These are phyloP conservation scores for Ethmia dodecea DNA, from an alignment of 2,888 invertebrate genomes.

Conservation along the genomic window DNA sequence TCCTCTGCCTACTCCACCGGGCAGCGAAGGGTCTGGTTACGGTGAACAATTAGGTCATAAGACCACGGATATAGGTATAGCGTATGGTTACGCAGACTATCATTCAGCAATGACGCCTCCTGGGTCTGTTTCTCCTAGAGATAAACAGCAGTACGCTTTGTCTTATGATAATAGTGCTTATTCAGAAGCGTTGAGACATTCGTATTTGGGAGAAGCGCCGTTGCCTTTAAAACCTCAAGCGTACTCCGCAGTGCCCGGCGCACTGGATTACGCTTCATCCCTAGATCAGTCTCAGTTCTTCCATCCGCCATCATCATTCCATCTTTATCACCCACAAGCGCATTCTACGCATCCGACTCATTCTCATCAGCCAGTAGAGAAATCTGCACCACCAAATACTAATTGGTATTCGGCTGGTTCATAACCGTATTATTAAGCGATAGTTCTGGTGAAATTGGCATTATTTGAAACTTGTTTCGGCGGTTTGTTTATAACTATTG, in stretches of 20 bases:
- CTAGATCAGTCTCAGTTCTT: conserved; percentile 92
- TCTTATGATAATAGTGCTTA: conserved; percentile 79
- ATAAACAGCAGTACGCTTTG: conserved; percentile 82
- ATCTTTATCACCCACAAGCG: conserved; percentile 88
- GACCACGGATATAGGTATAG: conserved; percentile 76
- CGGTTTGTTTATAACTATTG: conserved; percentile 17
- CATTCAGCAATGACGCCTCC: conserved; percentile 98
- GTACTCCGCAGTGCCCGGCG: conserved; percentile 85
- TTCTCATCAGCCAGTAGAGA: conserved; percentile 66
- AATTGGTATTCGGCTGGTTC: conserved; percentile 89
- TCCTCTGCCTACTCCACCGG: conserved; percentile 93
- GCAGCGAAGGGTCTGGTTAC: conserved; percentile 88
- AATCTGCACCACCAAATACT: conserved; percentile 82
- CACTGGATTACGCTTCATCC: conserved; percentile 81
- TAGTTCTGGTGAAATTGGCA: neutral
- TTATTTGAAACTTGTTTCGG: conserved; percentile 16
- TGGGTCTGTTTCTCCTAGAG: conserved; percentile 96
- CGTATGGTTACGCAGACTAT: conserved; percentile 85
- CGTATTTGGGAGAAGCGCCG: conserved; percentile 70
- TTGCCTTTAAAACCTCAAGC: conserved; percentile 94
- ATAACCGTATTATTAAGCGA: conserved; percentile 68
- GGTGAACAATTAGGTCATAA: conserved; percentile 79
- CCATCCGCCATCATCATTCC: conserved; percentile 87
- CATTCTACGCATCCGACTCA: conserved; percentile 63
- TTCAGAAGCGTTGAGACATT: conserved; percentile 79